A percentile compares a stretch with the other conserved stretches of the same genome.
These are phyloP conservation scores for Drosophila vallismaia DNA, from an alignment of 2,888 invertebrate species.

Conservation along the genomic window DNA sequence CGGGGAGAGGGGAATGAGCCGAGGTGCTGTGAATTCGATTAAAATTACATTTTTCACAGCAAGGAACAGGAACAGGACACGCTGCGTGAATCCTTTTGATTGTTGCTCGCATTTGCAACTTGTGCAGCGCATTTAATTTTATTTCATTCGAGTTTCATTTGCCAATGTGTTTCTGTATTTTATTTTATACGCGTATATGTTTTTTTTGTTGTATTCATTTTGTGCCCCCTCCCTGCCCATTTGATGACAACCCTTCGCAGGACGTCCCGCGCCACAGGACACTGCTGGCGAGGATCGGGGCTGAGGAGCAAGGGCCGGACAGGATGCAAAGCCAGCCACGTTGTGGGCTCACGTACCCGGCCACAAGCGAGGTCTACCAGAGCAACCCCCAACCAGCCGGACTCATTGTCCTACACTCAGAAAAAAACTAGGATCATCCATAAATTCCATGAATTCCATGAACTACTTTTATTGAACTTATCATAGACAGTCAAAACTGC, in stretches of 20 bases:
- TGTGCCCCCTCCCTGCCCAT: constrained; percentile 5
- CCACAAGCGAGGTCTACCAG: constrained; percentile 82
- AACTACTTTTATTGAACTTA: too few species aligned
- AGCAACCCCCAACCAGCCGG: constrained; percentile 49
- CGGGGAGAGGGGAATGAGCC: not conserved
- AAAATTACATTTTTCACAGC: constrained; percentile 73
- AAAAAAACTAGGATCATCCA: not conserved
- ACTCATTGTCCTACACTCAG: not conserved
- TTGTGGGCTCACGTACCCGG: constrained; percentile 80
- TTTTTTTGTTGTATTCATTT: constrained; percentile 8
- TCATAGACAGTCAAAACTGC: too few species aligned
- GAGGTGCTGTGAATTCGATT: constrained; percentile 69
- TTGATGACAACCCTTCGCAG: constrained; percentile 64
- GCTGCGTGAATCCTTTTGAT: constrained; percentile 77
- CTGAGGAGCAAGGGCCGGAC: not conserved
- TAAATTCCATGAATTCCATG: too few species aligned
- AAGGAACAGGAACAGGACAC: constrained; percentile 41
- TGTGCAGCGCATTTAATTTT: constrained; percentile 74
- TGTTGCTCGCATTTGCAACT: constrained; percentile 71
- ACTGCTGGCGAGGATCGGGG: constrained; percentile 10
- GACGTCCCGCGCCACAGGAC: constrained; percentile 60
- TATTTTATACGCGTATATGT: constrained; percentile 13
- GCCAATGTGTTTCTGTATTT: constrained; percentile 56
- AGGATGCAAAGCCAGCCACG: constrained; percentile 70
- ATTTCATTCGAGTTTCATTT: constrained; percentile 72